Evolutionary conservation across 2,113 vertebrate genomes (phyloP).

Genomic region (Lepidothrix coronata): DNA sequence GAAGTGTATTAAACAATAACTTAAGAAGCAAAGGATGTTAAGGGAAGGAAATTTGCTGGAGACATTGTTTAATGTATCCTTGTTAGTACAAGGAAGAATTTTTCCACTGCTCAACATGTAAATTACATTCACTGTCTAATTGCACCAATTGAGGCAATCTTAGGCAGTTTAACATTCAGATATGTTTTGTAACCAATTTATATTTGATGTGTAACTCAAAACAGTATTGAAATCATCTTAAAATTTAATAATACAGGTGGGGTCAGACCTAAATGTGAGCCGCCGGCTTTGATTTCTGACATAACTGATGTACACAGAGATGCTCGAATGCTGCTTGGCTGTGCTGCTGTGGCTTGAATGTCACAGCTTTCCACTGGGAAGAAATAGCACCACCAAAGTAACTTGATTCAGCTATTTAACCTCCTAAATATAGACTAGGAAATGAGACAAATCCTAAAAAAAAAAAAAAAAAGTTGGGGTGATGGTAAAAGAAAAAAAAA

Average conservation of each 20-base stretch:
- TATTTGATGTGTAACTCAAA: neutral
- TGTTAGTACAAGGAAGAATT: neutral
- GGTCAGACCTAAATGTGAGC: neutral
- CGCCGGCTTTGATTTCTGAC: neutral
- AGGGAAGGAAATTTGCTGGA: constrained; percentile 17
- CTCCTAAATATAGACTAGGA: constrained; percentile 2
- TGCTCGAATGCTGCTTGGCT: neutral
- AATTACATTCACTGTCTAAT: neutral
- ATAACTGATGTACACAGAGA: neutral
- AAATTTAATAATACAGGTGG: neutral
- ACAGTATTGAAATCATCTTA: neutral
- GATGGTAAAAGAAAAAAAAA: neutral
- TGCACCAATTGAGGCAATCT: neutral
- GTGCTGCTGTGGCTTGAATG: neutral
- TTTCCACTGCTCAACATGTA: constrained; percentile 47
- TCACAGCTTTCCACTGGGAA: neutral
- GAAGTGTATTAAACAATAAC: constrained; percentile 36
- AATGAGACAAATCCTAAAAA: neutral
- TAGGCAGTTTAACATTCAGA: neutral
- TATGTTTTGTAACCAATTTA: constrained; percentile 17
- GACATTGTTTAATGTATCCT: constrained; percentile 25
- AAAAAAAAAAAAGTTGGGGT: neutral
- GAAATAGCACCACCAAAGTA: constrained; percentile 26
- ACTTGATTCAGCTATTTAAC: neutral
- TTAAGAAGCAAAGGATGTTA: constrained; percentile 4